Conservation (phyloP, 2,888 invertebrate genomes). For the Yponomeuta cagnagella region DNA sequence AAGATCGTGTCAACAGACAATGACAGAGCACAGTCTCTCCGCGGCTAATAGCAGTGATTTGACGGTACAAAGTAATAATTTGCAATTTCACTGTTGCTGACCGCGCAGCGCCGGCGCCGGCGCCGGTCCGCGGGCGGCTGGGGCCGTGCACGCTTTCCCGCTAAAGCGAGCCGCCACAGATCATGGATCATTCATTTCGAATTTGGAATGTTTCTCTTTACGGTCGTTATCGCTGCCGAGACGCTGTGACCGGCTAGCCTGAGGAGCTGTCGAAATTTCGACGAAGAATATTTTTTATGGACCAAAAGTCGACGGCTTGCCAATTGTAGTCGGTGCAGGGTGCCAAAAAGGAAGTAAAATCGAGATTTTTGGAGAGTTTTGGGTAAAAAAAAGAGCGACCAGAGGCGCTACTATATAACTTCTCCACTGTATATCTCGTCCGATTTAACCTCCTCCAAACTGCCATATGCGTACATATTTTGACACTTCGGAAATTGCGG, state of each 20-base stretch:
- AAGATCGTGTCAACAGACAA: too few species aligned
- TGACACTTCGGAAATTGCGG: too few species aligned
- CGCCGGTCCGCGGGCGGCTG: constrained; percentile 15
- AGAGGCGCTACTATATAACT: too few species aligned
- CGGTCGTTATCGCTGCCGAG: constrained; percentile 22
- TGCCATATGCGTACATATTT: too few species aligned
- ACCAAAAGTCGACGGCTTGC: too few species aligned
- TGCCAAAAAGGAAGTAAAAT: too few species aligned
- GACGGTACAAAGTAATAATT: constrained; percentile 2
- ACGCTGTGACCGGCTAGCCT: constrained; percentile 15
- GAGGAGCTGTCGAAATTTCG: not conserved
- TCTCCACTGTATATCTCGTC: too few species aligned
- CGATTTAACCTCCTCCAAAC: too few species aligned
- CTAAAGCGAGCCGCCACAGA: constrained; percentile 24
- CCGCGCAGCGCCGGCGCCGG: not conserved
- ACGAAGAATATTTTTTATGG: not conserved
- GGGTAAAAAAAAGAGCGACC: too few species aligned
- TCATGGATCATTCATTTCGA: constrained; percentile 30
- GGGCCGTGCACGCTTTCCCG: constrained; percentile 30
- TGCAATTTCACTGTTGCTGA: constrained; percentile 3
- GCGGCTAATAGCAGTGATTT: constrained; percentile 1
- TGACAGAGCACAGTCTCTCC: not conserved
- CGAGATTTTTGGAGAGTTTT: too few species aligned
- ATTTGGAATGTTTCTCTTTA: constrained; percentile 30
- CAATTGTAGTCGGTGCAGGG: too few species aligned